A percentile compares a stretch with the other conserved stretches of the same genome.
phyloP scores from a whole-genome alignment of 1,140 invertebrate genomes.

The Plutomurus gul region DNA sequence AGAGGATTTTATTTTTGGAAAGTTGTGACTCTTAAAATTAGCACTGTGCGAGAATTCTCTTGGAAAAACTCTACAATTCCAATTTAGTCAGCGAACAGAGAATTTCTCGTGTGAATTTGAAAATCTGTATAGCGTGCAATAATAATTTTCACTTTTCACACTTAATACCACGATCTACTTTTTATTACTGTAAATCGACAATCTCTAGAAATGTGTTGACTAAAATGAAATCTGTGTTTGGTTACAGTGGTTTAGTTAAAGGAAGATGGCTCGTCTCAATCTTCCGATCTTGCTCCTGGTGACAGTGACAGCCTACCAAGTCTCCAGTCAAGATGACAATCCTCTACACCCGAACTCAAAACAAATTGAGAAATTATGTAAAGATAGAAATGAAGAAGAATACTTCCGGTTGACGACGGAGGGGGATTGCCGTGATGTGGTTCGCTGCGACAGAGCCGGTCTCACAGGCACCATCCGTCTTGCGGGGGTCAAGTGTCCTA shows the following conservation, averaged over 20 bases:
- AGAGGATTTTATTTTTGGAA: neutral
- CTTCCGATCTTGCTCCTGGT: conserved; percentile 4
- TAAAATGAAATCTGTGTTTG: neutral
- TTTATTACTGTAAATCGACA: neutral
- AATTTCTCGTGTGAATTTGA: neutral
- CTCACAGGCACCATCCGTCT: conserved; percentile 82
- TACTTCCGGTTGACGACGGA: conserved; percentile 83
- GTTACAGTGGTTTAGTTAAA: neutral
- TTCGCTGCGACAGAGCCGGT: conserved; percentile 87
- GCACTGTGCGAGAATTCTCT: neutral
- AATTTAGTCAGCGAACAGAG: neutral
- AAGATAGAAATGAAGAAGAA: conserved; percentile 81
- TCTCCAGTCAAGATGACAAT: conserved; percentile 36
- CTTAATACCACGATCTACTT: neutral
- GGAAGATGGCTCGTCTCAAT: conserved; percentile 13
- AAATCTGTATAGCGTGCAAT: too few species aligned
- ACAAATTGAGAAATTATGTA: conserved; percentile 80
- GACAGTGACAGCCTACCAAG: neutral
- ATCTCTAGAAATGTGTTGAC: neutral
- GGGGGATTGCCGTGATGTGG: conserved; percentile 87
- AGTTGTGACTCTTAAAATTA: conserved; percentile 12
- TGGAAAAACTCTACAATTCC: neutral
- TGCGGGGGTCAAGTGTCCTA: conserved; percentile 83
- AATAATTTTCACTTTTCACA: too few species aligned
- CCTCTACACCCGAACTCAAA: conserved; percentile 65